Evolutionary conservation across 2,113 vertebrate species (phyloP).

Genomic region (Callionymus lyra): DNA sequence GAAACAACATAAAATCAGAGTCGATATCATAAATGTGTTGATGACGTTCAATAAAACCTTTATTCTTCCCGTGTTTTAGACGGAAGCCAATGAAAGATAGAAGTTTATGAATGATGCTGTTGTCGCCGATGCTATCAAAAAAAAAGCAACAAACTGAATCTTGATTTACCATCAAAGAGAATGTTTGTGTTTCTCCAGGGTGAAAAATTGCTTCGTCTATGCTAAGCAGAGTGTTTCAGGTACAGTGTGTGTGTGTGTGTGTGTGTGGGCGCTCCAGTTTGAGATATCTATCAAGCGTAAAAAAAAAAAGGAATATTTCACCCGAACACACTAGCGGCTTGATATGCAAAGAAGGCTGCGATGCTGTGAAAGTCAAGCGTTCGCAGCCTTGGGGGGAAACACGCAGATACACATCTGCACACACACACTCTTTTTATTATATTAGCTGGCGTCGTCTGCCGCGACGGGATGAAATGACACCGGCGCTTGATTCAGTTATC

Average conservation of each 20-base stretch:
- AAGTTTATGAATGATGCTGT: too few relatives aligned
- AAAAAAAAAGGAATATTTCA: conserved; percentile 33
- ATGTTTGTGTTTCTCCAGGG: conserved; percentile 13
- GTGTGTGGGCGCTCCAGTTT: conserved; percentile 10
- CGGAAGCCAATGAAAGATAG: too few relatives aligned
- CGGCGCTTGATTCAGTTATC: conserved; percentile 31
- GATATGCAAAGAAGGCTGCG: conserved; percentile 28
- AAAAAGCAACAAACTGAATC: conserved; percentile 5
- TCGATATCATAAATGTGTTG: too few relatives aligned
- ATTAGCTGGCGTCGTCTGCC: conserved; percentile 6
- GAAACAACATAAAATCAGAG: too few relatives aligned
- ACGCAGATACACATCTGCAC: conserved; percentile 1
- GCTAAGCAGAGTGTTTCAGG: conserved; percentile 27
- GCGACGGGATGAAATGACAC: conserved; percentile 31
- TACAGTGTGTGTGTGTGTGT: conserved; percentile 5
- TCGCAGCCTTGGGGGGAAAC: conserved; percentile 23
- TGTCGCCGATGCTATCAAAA: too few relatives aligned
- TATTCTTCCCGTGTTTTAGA: too few relatives aligned
- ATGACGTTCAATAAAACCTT: too few relatives aligned
- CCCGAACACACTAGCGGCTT: conserved; percentile 21
- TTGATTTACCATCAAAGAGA: conserved; percentile 28
- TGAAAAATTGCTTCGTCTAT: conserved; percentile 32
- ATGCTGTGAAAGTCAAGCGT: conserved; percentile 33
- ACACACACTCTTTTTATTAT: conserved; percentile 1
- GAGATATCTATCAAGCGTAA: conserved; percentile 36